Conservation (phyloP, 2,888 invertebrate genomes). For the Margaritifera margaritifera region DNA sequence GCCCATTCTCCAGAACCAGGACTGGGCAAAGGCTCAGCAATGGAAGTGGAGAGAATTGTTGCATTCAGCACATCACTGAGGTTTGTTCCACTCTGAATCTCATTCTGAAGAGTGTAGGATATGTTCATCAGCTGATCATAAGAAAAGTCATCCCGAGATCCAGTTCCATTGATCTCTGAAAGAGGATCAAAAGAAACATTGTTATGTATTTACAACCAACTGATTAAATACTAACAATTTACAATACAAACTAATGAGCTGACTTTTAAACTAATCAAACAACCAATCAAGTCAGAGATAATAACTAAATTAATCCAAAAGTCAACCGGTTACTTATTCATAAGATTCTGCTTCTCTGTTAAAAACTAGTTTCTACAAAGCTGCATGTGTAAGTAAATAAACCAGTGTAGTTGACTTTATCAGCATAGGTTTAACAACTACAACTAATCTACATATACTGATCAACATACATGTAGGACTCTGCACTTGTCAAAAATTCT, state of each 20-base stretch:
- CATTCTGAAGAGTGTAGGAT: slow-evolving; percentile 11
- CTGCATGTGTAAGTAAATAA: background rate
- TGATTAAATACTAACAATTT: background rate
- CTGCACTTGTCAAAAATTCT: too few relatives aligned
- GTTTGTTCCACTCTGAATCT: slow-evolving; percentile 20
- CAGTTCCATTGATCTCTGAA: slow-evolving; percentile 10
- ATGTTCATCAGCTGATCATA: slow-evolving; percentile 10
- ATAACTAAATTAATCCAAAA: too few relatives aligned
- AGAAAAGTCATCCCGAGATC: slow-evolving; percentile 7
- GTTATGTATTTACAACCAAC: background rate
- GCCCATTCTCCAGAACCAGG: slow-evolving; percentile 18
- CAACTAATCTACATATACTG: too few relatives aligned
- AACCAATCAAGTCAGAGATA: too few relatives aligned
- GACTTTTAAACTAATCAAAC: too few relatives aligned
- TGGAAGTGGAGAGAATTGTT: slow-evolving; percentile 11
- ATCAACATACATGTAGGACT: too few relatives aligned
- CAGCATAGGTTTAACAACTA: too few relatives aligned
- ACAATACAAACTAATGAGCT: too few relatives aligned
- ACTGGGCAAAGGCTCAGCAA: slow-evolving; percentile 12
- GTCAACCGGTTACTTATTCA: too few relatives aligned
- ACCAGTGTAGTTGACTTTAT: too few relatives aligned
- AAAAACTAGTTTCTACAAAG: background rate
- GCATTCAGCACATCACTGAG: slow-evolving; percentile 20
- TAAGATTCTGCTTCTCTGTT: too few relatives aligned
- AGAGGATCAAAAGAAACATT: background rate